Percentiles rank a stretch among this genome's conserved stretches.
Conservation (phyloP, 2,888 invertebrate genomes). For the Temnothorax ravouxi region DNA sequence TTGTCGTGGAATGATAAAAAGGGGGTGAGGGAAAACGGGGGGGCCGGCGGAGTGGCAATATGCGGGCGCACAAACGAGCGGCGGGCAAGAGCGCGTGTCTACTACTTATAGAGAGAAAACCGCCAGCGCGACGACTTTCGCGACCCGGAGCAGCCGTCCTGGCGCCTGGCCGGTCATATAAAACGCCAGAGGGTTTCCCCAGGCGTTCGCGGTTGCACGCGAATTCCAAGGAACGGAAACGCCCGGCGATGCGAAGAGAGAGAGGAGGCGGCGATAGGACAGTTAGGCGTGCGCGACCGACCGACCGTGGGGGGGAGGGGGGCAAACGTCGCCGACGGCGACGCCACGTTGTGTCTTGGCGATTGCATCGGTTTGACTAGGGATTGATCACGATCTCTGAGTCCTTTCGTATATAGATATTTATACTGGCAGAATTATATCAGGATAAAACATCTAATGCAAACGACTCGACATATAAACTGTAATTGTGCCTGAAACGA, state of each 20-base stretch:
- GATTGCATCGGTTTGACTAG: constrained; percentile 36
- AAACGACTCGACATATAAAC: background rate
- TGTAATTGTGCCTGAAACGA: background rate
- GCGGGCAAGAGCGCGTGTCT: constrained; percentile 46
- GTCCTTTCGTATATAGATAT: background rate
- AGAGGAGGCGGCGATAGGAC: background rate
- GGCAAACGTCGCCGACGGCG: background rate
- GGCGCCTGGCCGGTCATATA: constrained; percentile 75
- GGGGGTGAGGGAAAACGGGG: background rate
- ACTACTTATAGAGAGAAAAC: constrained; percentile 58
- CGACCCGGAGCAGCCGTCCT: constrained; percentile 70
- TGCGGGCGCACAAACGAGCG: constrained; percentile 29
- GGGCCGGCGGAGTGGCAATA: background rate
- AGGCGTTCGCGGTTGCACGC: constrained; percentile 69
- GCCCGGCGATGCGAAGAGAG: constrained; percentile 52
- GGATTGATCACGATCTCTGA: constrained; percentile 29
- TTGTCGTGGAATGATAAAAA: constrained; percentile 19
- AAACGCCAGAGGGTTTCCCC: constrained; percentile 69
- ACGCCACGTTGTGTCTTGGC: constrained; percentile 39
- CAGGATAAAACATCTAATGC: background rate
- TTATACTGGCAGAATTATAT: constrained; percentile 17
- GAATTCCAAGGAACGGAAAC: constrained; percentile 67
- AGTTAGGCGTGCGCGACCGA: constrained; percentile 38
- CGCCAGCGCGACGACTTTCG: constrained; percentile 68
- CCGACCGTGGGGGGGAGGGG: background rate